Evolutionary conservation across 2,113 vertebrate genomes (phyloP), one percentile per base, ranked within the genome.

Genomic region (Oxygymnocypris stewartii): DNA sequence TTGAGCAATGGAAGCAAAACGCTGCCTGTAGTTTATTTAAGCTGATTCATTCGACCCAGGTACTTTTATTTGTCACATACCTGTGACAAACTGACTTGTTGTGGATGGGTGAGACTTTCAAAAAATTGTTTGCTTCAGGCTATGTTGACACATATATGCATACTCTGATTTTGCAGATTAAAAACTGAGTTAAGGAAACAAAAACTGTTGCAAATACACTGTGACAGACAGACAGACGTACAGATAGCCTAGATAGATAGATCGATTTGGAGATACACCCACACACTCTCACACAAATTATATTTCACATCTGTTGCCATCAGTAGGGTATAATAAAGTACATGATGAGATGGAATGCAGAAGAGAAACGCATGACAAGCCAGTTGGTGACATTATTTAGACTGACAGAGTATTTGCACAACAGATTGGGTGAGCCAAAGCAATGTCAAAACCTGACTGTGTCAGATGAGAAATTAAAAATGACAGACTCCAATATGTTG

Each of bases 251-350:
- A 42, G 71, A 74, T n/a, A 13, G 71, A 42, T 12, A 4, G 40
- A 42, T 31, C 28, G 28, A 31, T 74, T 20, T 74, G 71, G 23
- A 9, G 40, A 35, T 9, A 75, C 28, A 86, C 37, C 20, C 87
- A 88, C 86, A 88, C 31, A 28, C 78, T 61, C 28, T 85, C 89
- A 84, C 84, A 69, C 85, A 85, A 69, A 23, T 87, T 89, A 89
- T 87, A 89, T 91, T 63, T 89, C 88, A 82, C 87, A 92, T 90
- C 85, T 90, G 89, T 69, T 88, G 67, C 88, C 89, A 88, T 94
- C 91, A 31, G 88, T 90, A 85, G 79, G 81, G 79, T 88, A 79
- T 88, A 86, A 73, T 89, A 88, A 86, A 87, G 87, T 79, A 28
- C 42, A 76, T 9, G 42, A 76, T 49, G 6, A 16, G 12, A 77